Evolutionary conservation across 53 echinoderm and acorn worm species (phyloP), one percentile per base, ranked within the genome.

Genomic region (Zoroaster sp.): DNA sequence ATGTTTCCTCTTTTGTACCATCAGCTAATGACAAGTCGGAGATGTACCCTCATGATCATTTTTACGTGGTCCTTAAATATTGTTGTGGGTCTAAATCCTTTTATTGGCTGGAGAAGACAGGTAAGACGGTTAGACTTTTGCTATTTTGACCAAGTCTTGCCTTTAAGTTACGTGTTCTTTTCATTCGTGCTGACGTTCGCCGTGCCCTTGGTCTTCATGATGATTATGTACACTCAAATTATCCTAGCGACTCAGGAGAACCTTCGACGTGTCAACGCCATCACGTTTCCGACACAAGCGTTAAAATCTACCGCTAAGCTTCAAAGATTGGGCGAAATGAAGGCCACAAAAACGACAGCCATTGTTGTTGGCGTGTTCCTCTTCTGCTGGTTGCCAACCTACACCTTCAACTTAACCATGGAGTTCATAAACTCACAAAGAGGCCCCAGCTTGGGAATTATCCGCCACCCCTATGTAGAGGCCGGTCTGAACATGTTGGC

Each of bases 71-170:
- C 41, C 6, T 7, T 65, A 10, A 89, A 59, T 3, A 30, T 79
- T 9, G 31, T 46, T 23, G 15, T 86, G 65, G 89, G 77, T 35
- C 15, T 75, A 8, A 78, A 71, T 20, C 93, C 93, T 35, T 89
- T 44, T 43, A 25, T 87, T 7, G 93, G 93, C 5, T 93, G 93
- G 93, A 69, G 80, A 10, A 85, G 40, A 52, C 46, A 75, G 21
- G 35, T 66, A 18, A 12, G 72, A 30, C n/a, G 54, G 10, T 40
- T 93, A 1, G 74, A 83, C 6, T 93, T 89, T 51, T 93, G 93
- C 74, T 81, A 83, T 80, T 72, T 73, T 3, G 93, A 93, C 41
- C 93, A 93, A 37, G 89, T 93, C 30, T 66, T 83, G 39, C 88
- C 76, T 40, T 65, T 88, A 36, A 67, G 49, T 47, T 88, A 77